These are phyloP conservation scores for Gopherus evgoodei DNA, from an alignment of 2,113 vertebrate genomes.

Conservation along the genomic window DNA sequence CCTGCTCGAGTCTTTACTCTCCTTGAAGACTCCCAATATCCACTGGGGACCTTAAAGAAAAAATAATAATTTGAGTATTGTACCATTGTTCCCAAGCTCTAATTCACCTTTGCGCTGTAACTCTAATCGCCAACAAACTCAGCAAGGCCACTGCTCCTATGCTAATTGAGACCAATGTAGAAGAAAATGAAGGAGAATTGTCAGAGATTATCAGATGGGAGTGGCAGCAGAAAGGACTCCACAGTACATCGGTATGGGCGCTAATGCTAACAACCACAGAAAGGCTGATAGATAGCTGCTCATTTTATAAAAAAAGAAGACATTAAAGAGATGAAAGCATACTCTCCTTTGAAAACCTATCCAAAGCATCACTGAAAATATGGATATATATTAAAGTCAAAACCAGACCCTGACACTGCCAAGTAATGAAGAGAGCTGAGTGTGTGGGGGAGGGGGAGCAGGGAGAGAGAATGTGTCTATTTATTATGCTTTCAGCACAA, in stretches of 20 bases:
- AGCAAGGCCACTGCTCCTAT: not conserved
- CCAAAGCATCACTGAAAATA: not conserved
- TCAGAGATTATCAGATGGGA: not conserved
- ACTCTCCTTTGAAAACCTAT: not conserved
- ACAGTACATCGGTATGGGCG: not conserved
- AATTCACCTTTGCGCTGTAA: not conserved
- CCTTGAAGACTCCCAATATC: not conserved
- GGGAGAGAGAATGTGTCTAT: not conserved
- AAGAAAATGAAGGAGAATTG: not conserved
- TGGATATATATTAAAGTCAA: not conserved
- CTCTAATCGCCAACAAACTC: not conserved
- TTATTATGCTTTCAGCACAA: not conserved
- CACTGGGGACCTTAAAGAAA: not conserved
- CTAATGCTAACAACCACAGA: not conserved
- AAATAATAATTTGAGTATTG: too few species aligned
- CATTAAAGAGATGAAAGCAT: not conserved
- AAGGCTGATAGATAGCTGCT: not conserved
- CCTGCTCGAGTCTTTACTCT: not conserved
- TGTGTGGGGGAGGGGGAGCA: not conserved
- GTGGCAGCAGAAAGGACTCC: not conserved
- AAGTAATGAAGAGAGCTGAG: not conserved
- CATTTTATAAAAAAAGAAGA: not conserved
- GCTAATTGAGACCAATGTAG: not conserved
- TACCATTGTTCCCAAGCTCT: not conserved
- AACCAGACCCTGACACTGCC: not conserved